Conservation (phyloP, 2,113 vertebrate species). For the Narcine bancroftii region DNA sequence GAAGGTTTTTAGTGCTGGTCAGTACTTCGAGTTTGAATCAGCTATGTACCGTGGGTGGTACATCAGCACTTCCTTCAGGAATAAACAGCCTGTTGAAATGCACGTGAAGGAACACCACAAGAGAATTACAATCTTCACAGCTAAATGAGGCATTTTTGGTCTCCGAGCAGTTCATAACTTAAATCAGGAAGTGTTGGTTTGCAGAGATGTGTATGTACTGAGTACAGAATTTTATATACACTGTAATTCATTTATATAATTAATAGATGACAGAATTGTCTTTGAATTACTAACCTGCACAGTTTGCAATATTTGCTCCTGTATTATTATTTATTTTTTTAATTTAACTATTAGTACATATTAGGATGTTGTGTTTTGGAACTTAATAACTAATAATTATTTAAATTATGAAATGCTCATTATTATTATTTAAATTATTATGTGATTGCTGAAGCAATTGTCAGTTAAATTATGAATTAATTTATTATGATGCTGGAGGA, state of each 20-base stretch:
- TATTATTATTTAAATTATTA: neutral
- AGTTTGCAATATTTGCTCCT: slow-evolving; percentile 5
- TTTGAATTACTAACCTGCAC: neutral
- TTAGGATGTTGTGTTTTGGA: no score
- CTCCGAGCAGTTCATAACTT: neutral
- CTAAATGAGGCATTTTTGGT: neutral
- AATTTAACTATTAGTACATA: neutral
- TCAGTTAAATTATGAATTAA: neutral
- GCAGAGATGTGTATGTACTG: slow-evolving; percentile 23
- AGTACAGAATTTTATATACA: neutral
- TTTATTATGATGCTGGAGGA: neutral
- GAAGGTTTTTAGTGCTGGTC: neutral
- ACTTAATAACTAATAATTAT: neutral
- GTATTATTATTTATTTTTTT: neutral
- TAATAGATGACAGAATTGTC: neutral
- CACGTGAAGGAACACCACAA: neutral
- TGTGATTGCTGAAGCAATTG: no score
- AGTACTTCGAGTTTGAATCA: neutral
- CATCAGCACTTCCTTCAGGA: neutral
- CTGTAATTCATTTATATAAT: neutral
- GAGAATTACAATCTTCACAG: neutral
- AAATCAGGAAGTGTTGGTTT: slow-evolving; percentile 12
- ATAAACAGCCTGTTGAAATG: neutral
- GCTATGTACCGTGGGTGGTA: slow-evolving; percentile 9
- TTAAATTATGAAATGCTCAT: neutral